A percentile compares a stretch with the other conserved stretches of the same genome.
Conservation (phyloP, 2,797 vertebrate genomes). For the Selene dorsalis region DNA sequence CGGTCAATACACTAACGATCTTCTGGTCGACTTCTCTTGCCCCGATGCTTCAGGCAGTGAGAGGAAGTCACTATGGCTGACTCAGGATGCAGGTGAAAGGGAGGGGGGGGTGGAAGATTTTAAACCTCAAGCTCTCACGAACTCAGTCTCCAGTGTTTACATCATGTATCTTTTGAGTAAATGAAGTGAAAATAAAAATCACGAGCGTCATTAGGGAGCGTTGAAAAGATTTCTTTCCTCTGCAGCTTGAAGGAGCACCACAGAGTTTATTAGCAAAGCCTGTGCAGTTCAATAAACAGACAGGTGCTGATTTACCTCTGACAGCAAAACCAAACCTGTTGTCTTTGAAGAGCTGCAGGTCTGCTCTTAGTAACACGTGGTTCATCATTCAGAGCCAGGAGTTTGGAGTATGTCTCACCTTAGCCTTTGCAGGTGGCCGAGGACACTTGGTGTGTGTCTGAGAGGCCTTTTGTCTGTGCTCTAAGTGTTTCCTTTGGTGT, state of each 20-base stretch:
- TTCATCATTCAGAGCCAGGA: not conserved
- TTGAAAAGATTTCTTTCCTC: not conserved
- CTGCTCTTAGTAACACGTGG: not conserved
- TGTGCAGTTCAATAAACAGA: not conserved
- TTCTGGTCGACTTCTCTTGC: too few relatives aligned
- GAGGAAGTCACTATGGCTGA: too few relatives aligned
- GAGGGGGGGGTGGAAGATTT: not conserved
- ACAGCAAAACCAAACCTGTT: not conserved
- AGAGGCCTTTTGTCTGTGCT: constrained; percentile 30
- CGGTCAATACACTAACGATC: too few relatives aligned
- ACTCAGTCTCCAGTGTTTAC: not conserved
- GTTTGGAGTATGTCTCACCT: constrained; percentile 17
- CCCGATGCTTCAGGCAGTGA: too few relatives aligned
- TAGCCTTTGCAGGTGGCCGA: constrained; percentile 28
- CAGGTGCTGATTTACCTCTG: not conserved
- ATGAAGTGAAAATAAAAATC: not conserved
- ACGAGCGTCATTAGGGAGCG: not conserved
- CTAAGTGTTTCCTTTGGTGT: constrained; percentile 72
- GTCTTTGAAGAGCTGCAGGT: not conserved
- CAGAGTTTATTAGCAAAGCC: too few relatives aligned
- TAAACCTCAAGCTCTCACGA: not conserved
- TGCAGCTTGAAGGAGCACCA: not conserved
- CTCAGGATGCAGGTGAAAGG: too few relatives aligned
- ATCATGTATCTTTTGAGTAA: not conserved
- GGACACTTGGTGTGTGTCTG: constrained; percentile 47